A percentile compares a stretch with the other conserved stretches of the same genome.
phyloP scores from a whole-genome alignment of 1,140 invertebrate species.

The Nephotettix cincticeps region DNA sequence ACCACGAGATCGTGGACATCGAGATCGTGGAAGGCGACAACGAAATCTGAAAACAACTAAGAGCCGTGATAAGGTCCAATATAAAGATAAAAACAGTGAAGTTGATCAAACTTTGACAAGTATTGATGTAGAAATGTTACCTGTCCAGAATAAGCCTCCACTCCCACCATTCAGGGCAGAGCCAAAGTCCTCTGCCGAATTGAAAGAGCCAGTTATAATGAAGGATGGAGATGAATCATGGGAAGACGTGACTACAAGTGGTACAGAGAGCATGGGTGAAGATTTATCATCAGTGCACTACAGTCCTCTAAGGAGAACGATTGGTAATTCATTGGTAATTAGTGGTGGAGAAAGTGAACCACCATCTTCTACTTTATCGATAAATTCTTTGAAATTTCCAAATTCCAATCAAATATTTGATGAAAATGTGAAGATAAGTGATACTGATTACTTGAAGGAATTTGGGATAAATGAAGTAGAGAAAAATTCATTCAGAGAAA shows the following conservation, averaged over 20 bases:
- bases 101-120: not conserved
- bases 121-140: not conserved
- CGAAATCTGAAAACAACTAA: not conserved
- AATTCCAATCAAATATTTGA: too few species aligned
- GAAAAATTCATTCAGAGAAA: too few species aligned
- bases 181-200: not conserved
- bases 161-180: slow-evolving; percentile 18
- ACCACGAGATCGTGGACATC: not conserved
- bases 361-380: too few species aligned
- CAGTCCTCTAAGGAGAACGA: not conserved
- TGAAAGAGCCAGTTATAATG: not conserved
- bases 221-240: slow-evolving; percentile 34
- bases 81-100: not conserved
- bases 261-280: slow-evolving; percentile 34
- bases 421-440: too few species aligned
- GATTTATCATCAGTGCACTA: not conserved
- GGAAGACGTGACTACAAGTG: slow-evolving; percentile 37
- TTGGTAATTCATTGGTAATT: not conserved
- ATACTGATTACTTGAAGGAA: too few species aligned
- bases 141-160: slow-evolving; percentile 10
- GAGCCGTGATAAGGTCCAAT: not conserved
- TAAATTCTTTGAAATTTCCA: too few species aligned
- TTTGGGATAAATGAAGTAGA: too few species aligned
- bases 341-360: not conserved
- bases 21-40: not conserved